Evolutionary conservation across 2,797 vertebrate species (phyloP), one percentile per base, ranked within the genome.

Genomic region (Muscicapa comitata): DNA sequence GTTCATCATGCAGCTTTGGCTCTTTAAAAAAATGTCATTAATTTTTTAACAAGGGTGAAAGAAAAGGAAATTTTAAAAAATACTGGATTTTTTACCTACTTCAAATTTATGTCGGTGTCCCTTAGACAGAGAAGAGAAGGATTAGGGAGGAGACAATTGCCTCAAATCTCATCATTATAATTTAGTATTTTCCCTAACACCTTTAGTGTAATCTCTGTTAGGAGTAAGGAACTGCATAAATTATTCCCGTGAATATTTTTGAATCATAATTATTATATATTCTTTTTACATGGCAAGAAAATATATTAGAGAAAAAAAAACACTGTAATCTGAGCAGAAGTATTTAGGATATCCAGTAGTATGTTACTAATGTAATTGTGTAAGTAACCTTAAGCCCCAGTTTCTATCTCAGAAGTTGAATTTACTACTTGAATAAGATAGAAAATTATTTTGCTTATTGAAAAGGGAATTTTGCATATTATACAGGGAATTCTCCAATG

Each of bases 1-100:
- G 25, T 37, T 13, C 14, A 7, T 23, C 0, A 1, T 62, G 7
- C n/a, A 55, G 1, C 2, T 35, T 87, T 35, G 8, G 2, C 4
- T 55, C 12, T 58, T 61, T 73, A 28, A 35, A 42, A 1, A 0
- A n/a, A 40, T 66, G 65, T 38, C n/a, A 45, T n/a, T 42, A 4
- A 9, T 17, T 66, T 76, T 53, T 67, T 29, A 40, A 53, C 13
- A 51, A n/a, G 4, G 2, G 3, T 47, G 11, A 82, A 88, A 50
- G 21, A 59, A 76, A 73, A 17, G 2, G 1, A 42, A 81, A 62
- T 19, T 5, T 4, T 6, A 13, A 37, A 71, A 53, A 21, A 2
- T 3, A 20, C 2, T 35, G n/a, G 9, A 11, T n/a, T 17, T 28
- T 33, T 92, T 54, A 67, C 12, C 10, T 38, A 13, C 6, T 72